Evolutionary conservation across 2,113 vertebrate genomes (phyloP).

Genomic region (Lontra canadensis): DNA sequence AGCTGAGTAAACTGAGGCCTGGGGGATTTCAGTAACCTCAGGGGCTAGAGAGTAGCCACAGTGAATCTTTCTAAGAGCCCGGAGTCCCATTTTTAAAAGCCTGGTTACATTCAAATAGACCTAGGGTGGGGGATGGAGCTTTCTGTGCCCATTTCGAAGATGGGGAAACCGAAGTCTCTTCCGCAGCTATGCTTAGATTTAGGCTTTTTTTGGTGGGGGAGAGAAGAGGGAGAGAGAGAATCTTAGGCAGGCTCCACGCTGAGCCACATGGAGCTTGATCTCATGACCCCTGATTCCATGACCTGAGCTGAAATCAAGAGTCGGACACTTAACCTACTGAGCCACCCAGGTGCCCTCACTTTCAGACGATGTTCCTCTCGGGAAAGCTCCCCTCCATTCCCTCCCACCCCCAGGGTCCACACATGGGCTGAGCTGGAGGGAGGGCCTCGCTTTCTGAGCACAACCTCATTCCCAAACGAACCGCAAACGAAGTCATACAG

Average conservation of each 20-base stretch:
- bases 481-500: constrained; percentile 23
- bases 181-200: background rate
- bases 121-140: fast-evolving
- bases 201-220: background rate
- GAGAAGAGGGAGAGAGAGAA: background rate
- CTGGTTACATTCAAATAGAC: background rate
- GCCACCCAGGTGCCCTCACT: background rate
- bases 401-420: background rate
- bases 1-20: background rate
- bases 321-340: background rate
- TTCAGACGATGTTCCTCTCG: background rate
- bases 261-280: background rate
- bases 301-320: background rate
- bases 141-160: background rate
- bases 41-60: background rate
- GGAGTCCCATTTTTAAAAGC: background rate
- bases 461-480: constrained; percentile 73
- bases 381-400: background rate
- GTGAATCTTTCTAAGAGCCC: background rate
- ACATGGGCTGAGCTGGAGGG: background rate
- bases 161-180: background rate
- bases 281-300: background rate
- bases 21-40: background rate
- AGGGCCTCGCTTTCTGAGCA: constrained; percentile 51
- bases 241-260: background rate